These are phyloP conservation scores for Rhombomys opimus DNA, from an alignment of 2,113 vertebrate genomes.

Conservation along the genomic window DNA sequence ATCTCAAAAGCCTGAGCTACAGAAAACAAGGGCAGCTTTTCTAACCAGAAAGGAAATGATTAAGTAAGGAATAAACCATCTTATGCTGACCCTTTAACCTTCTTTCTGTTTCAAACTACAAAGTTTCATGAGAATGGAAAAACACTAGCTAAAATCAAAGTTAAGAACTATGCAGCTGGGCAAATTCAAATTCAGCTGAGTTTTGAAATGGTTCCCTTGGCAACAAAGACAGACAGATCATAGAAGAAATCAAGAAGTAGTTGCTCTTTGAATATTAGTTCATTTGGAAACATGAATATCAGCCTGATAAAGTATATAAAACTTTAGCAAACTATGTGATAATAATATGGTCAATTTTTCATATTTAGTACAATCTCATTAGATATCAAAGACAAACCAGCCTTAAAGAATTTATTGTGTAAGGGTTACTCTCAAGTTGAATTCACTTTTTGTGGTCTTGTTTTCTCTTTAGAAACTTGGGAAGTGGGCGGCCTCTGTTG, in stretches of 20 bases:
- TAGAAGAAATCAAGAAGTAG: slow-evolving; percentile 47
- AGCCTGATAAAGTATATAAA: background rate
- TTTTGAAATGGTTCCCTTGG: slow-evolving; percentile 73
- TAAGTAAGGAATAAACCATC: slow-evolving; percentile 58
- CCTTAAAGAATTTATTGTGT: background rate
- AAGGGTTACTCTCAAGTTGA: background rate
- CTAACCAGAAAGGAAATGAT: slow-evolving; percentile 67
- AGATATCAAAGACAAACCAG: background rate
- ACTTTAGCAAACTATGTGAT: background rate
- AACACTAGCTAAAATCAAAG: slow-evolving; percentile 65
- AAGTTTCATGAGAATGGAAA: slow-evolving; percentile 71
- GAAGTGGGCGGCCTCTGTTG: background rate
- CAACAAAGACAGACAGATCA: slow-evolving; percentile 48
- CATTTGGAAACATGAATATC: slow-evolving; percentile 27
- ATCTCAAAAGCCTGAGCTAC: slow-evolving; percentile 31
- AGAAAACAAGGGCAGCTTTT: slow-evolving; percentile 48
- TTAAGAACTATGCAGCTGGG: slow-evolving; percentile 68
- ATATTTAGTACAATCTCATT: slow-evolving; percentile 4
- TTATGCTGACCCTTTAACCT: slow-evolving; percentile 61
- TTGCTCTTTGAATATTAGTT: slow-evolving; percentile 42
- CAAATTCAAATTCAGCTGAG: slow-evolving; percentile 59
- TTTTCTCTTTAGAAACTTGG: slow-evolving; percentile 40
- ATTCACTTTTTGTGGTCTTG: background rate
- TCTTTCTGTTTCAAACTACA: slow-evolving; percentile 45
- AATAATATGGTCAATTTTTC: background rate